These are phyloP conservation scores for Adelognathus sp. DNA, from an alignment of 2,888 invertebrate genomes.

Conservation along the genomic window DNA sequence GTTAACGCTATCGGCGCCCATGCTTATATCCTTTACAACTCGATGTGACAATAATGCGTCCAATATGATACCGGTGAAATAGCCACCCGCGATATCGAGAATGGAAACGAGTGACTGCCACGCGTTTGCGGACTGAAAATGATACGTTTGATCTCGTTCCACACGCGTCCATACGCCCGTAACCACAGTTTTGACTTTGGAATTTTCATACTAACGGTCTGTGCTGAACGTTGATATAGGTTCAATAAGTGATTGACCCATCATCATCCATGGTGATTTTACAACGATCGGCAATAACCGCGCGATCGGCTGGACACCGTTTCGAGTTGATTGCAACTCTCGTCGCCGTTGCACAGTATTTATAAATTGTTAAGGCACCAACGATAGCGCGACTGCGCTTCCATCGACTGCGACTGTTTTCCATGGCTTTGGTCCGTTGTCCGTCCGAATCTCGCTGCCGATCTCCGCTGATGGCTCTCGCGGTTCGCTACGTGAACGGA, in stretches of 20 bases:
- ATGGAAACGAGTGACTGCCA: slow-evolving; percentile 13
- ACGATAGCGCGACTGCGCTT: slow-evolving; percentile 17
- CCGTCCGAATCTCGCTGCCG: neutral
- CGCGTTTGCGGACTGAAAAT: slow-evolving; percentile 11
- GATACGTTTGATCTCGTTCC: neutral
- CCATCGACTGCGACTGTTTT: neutral
- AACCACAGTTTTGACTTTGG: neutral
- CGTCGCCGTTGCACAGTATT: slow-evolving; percentile 34
- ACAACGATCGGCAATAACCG: slow-evolving; percentile 7
- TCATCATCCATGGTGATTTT: slow-evolving; percentile 4
- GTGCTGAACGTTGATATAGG: neutral
- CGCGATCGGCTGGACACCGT: slow-evolving; percentile 15
- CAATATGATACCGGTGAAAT: neutral
- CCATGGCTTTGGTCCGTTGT: neutral
- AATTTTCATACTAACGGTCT: neutral
- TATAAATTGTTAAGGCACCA: slow-evolving; percentile 54
- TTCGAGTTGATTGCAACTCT: slow-evolving; percentile 51
- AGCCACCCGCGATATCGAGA: slow-evolving; percentile 23
- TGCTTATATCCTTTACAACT: neutral
- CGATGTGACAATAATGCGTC: slow-evolving; percentile 30
- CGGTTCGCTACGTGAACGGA: slow-evolving; percentile 34
- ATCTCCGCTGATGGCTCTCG: neutral
- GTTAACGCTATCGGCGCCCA: slow-evolving; percentile 8
- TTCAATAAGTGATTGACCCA: slow-evolving; percentile 25
- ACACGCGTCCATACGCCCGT: neutral